Percentiles rank a stretch among this genome's conserved stretches.
phyloP scores from a whole-genome alignment of 2,113 vertebrate genomes.

The Acanthisitta chloris region DNA sequence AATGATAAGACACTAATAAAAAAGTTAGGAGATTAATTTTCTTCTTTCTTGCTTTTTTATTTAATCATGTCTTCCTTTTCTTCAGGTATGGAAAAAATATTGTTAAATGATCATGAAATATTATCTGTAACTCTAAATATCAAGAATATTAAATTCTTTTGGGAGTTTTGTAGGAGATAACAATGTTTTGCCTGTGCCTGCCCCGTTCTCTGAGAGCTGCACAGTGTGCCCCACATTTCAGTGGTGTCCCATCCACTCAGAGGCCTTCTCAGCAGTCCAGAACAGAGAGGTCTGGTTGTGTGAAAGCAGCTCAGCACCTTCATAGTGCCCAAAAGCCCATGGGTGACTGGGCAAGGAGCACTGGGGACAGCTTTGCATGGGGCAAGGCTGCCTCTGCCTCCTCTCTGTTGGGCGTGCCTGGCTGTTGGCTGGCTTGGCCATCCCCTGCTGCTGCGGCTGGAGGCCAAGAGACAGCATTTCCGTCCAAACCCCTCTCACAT shows the following conservation, averaged over 20 bases:
- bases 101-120: not conserved
- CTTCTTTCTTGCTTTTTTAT: not conserved
- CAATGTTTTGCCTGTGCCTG: not conserved
- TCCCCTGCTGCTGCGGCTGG: fast-evolving
- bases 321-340: fast-evolving
- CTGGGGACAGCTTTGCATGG: fast-evolving
- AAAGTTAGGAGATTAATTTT: not conserved
- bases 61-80: not conserved
- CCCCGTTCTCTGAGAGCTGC: not conserved
- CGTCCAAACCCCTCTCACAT: not conserved
- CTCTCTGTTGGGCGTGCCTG: fast-evolving
- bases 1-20: not conserved
- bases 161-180: not conserved
- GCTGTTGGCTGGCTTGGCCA: not conserved
- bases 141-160: not conserved
- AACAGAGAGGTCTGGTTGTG: not conserved
- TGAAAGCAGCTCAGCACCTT: not conserved
- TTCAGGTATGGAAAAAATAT: not conserved
- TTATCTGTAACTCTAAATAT: not conserved
- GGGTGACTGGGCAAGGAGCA: fast-evolving
- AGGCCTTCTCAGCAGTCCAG: not conserved
- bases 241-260: not conserved
- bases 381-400: not conserved
- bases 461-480: not conserved
- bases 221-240: fast-evolving